Percentiles rank a stretch among this genome's conserved stretches.
Conservation (phyloP, 2,888 invertebrate genomes). For the Polymixis flavicincta region DNA sequence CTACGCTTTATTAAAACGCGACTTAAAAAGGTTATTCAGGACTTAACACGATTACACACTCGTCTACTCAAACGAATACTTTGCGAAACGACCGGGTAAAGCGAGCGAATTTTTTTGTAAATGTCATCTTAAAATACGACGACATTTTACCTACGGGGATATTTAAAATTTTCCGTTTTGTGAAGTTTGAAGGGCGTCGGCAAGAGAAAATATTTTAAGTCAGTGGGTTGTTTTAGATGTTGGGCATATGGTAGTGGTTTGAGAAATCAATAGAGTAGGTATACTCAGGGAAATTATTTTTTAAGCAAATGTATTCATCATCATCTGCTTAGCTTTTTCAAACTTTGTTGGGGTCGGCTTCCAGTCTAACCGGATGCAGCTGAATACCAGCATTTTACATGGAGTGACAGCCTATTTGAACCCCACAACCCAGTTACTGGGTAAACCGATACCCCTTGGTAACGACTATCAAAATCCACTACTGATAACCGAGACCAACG, state of each 20-base stretch:
- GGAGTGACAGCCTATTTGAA: too few species aligned
- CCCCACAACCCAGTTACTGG: too few species aligned
- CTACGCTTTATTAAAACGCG: constrained; percentile 45
- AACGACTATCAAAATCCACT: too few species aligned
- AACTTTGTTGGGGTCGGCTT: too few species aligned
- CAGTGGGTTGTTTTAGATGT: constrained; percentile 3
- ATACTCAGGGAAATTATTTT: too few species aligned
- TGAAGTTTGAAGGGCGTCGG: constrained; percentile 27
- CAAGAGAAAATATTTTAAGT: constrained; percentile 20
- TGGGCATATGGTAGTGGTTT: background rate
- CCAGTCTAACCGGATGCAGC: too few species aligned
- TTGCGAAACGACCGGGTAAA: constrained; percentile 29
- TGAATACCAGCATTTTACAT: too few species aligned
- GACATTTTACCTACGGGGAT: constrained; percentile 32
- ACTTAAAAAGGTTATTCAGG: constrained; percentile 25
- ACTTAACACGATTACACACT: constrained; percentile 52
- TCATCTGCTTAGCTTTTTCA: too few species aligned
- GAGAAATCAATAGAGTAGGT: background rate
- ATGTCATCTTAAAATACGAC: constrained; percentile 64
- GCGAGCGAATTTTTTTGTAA: constrained; percentile 47
- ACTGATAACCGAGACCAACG: too few species aligned
- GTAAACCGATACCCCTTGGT: too few species aligned
- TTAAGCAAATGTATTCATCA: too few species aligned
- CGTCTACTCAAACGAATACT: constrained; percentile 35
- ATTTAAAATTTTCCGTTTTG: constrained; percentile 40